Evolutionary conservation across 2,113 vertebrate genomes (phyloP), one percentile per base, ranked within the genome.

Genomic region (Spheniscus mendiculus): DNA sequence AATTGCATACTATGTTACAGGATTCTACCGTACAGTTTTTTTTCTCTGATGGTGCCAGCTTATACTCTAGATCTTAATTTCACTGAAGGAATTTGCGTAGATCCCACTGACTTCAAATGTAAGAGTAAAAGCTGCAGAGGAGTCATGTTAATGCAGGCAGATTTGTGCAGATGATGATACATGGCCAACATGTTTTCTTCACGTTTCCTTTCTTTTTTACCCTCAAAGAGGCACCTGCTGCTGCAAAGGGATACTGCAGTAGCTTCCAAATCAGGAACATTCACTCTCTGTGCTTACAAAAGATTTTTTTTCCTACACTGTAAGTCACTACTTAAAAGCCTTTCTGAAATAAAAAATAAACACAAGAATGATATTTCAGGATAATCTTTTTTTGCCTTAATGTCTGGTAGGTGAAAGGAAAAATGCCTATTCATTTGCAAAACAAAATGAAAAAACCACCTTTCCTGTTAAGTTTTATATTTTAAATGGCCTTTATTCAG

Each of bases 141-240:
- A 74, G n/a, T 94, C 38, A 9, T 44, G 77, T 79, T 95, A 96
- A 95, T 79, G 65, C 65, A 79, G 56, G 49, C 74, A 87, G 66
- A 74, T 95, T 91, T 93, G 91, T 85, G 83, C 73, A 89, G 72
- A 73, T 80, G 84, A 73, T 47, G 83, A 85, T 94, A 84, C 58
- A 66, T 26, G 66, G 61, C 72, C 72, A 95, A 93, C 55, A 72
- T 38, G 50, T 96, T 97, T 96, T 86, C 80, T 94, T 87, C 66
- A 76, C 2, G 1, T 95, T 95, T 85, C 58, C 36, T 94, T 93
- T 89, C 61, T 36, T 56, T 93, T 96, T 92, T 67, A 38, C 85
- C 49, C 87, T 85, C 80, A 65, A 65, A 79, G 80, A 95, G 87
- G 86, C 81, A 97, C 95, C 86, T 97, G 91, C 93, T 95, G 63